A percentile compares a stretch with the other conserved stretches of the same genome.
Evolutionary conservation across 2,888 invertebrate genomes (phyloP).

Genomic region (Coremacera marginata): DNA sequence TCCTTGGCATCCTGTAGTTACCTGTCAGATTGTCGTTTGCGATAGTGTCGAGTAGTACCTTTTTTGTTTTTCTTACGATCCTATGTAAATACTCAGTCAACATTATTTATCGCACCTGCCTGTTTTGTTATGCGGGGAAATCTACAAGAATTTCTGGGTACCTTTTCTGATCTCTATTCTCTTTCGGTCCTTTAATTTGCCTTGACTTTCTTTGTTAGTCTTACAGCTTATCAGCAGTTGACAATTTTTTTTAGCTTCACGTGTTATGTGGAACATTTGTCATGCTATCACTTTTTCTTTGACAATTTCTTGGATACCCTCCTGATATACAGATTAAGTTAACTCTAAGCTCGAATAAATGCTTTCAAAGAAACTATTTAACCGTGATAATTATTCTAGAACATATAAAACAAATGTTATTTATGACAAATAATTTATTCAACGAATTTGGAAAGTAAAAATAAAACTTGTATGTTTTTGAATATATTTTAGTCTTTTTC

Average conservation of each 20-base stretch:
- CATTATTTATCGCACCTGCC: slow-evolving; percentile 16
- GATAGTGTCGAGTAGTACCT: slow-evolving; percentile 2
- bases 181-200: neutral
- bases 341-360: too few relatives aligned
- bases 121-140: neutral
- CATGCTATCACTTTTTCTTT: too few relatives aligned
- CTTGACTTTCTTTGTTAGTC: neutral
- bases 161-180: neutral
- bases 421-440: too few relatives aligned
- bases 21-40: slow-evolving; percentile 39
- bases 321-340: too few relatives aligned
- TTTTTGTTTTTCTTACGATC: neutral
- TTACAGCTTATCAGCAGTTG: neutral
- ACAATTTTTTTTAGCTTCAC: neutral
- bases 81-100: neutral
- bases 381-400: too few relatives aligned
- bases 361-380: too few relatives aligned
- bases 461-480: too few relatives aligned
- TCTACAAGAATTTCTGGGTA: neutral
- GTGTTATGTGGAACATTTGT: too few relatives aligned
- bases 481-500: too few relatives aligned
- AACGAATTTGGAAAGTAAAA: too few relatives aligned
- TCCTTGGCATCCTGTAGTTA: slow-evolving; percentile 37
- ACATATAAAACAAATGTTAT: too few relatives aligned
- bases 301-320: too few relatives aligned